Percentiles rank a stretch among this genome's conserved stretches.
Evolutionary conservation across 2,113 vertebrate species (phyloP).

Genomic region (Porphyrio hochstetteri): DNA sequence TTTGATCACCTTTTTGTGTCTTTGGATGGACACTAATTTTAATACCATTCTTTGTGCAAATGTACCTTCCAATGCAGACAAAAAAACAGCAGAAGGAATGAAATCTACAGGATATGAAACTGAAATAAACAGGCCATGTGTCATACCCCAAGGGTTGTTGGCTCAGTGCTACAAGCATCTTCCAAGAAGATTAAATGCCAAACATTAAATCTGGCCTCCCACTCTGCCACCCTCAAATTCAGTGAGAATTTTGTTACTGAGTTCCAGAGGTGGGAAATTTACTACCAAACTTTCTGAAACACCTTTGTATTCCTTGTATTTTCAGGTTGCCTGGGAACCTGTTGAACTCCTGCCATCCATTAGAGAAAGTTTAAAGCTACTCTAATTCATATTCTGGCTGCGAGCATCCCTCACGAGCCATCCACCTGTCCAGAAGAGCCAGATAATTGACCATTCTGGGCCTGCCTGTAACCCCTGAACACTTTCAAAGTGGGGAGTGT

Average conservation of each 20-base stretch:
- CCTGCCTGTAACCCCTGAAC: not conserved
- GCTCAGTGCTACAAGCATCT: not conserved
- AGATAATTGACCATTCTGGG: not conserved
- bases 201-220: not conserved
- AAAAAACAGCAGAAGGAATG: not conserved
- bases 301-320: not conserved
- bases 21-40: not conserved
- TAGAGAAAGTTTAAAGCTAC: not conserved
- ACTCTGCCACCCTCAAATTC: not conserved
- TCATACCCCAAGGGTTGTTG: not conserved
- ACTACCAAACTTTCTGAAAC: not conserved
- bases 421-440: not conserved
- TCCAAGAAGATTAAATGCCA: not conserved
- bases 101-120: not conserved
- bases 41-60: not conserved
- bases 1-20: not conserved
- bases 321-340: constrained; percentile 15
- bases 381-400: not conserved
- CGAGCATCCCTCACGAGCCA: not conserved
- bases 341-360: constrained; percentile 29
- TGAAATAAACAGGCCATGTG: not conserved
- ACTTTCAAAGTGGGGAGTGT: not conserved
- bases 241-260: not conserved
- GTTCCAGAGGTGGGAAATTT: not conserved
- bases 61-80: not conserved